Evolutionary conservation across 2,888 invertebrate genomes (phyloP).

Genomic region (Drosophila atripex): DNA sequence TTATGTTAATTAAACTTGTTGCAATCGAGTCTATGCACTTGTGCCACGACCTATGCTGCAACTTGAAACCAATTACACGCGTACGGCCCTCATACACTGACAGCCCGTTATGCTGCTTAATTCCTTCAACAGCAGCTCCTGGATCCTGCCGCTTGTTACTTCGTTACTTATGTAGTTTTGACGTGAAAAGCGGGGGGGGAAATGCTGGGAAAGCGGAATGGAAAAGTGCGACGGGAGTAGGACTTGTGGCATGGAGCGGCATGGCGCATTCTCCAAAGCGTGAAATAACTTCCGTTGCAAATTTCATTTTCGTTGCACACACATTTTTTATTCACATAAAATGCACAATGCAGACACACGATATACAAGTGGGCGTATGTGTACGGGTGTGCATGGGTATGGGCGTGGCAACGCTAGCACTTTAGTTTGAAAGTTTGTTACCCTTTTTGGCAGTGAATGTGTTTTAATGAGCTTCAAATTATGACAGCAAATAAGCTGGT

Average conservation of each 20-base stretch:
- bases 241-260: neutral
- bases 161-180: constrained; percentile 72
- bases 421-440: constrained; percentile 38
- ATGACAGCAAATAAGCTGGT: constrained; percentile 45
- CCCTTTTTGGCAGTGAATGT: constrained; percentile 50
- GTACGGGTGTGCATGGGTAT: constrained; percentile 8
- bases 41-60: constrained; percentile 27
- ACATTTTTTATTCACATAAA: constrained; percentile 71
- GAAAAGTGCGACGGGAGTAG: constrained; percentile 1
- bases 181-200: constrained; percentile 35
- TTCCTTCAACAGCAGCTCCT: constrained; percentile 43
- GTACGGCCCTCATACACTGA: constrained; percentile 36
- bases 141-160: constrained; percentile 55
- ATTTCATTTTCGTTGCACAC: constrained; percentile 76
- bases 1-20: constrained; percentile 80
- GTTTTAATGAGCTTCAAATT: constrained; percentile 77
- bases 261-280: constrained; percentile 61
- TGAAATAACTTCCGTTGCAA: constrained; percentile 81
- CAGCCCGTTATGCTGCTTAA: constrained; percentile 72
- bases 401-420: constrained; percentile 47
- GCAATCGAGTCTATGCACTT: constrained; percentile 48
- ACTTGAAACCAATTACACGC: constrained; percentile 73
- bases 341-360: constrained; percentile 73
- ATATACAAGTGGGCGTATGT: constrained; percentile 38
- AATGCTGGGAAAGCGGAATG: constrained; percentile 25